Evolutionary conservation across 1,140 invertebrate species (phyloP), one percentile per base, ranked within the genome.

Genomic region (Caerostris darwini): DNA sequence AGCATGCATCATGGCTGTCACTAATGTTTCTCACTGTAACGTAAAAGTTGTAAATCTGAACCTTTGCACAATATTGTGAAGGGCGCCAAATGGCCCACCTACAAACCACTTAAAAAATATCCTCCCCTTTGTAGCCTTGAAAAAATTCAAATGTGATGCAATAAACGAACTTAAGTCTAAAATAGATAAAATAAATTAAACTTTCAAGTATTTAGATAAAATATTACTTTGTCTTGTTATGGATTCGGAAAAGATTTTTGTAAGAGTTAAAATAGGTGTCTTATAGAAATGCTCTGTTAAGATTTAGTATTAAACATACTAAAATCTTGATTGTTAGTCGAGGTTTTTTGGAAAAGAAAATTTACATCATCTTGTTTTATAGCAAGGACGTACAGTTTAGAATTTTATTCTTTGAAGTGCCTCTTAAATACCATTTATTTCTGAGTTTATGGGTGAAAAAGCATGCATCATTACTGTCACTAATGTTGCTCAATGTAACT

Each of bases 401-500:
- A n/a, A n/a, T n/a, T n/a, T n/a, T n/a, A n/a, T n/a, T n/a, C n/a
- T n/a, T n/a, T n/a, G n/a, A n/a, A n/a, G n/a, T n/a, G n/a, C n/a
- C n/a, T n/a, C n/a, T n/a, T n/a, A n/a, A n/a, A n/a, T n/a, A n/a
- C n/a, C n/a, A n/a, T n/a, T n/a, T n/a, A n/a, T n/a, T n/a, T n/a
- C n/a, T n/a, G n/a, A n/a, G n/a, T n/a, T n/a, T n/a, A n/a, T n/a
- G n/a, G n/a, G n/a, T n/a, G n/a, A n/a, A 77, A 90, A 71, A 64
- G n/a, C 67, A 34, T 64, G 57, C 86, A 90, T 77, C 88, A 90
- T 90, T 90, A n/a, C 88, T 57, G 64, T 77, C 59, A 12, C 50
- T 34, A 71, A 77, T 50, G 67, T 71, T 71, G 71, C 88, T 71
- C 64, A 71, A 71, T 90, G 88, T 71, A 90, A 19, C 88, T 17